Conservation (phyloP, 2,888 invertebrate genomes). For the Rhabditophanes sp. region DNA sequence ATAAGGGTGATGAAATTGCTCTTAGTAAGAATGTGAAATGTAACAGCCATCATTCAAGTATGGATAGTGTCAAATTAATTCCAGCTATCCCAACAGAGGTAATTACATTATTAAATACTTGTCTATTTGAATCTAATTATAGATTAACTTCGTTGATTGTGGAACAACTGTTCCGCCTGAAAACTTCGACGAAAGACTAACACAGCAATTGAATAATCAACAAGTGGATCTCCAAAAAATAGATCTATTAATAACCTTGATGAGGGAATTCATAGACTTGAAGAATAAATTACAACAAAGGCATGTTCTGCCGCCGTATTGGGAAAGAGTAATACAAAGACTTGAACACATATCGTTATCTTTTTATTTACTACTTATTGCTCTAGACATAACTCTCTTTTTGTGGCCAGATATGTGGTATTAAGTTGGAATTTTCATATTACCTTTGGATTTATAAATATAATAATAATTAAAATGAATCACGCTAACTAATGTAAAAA, state of each 20-base stretch:
- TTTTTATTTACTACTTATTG: conserved; percentile 30
- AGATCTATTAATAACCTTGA: conserved; percentile 18
- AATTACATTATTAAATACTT: conserved; percentile 3
- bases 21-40: conserved; percentile 27
- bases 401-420: conserved; percentile 39
- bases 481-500: too few species aligned
- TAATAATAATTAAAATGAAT: too few species aligned
- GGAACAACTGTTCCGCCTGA: too few species aligned
- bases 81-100: conserved; percentile 38
- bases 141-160: conserved; percentile 37
- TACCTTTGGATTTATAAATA: too few species aligned
- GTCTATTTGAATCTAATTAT: conserved; percentile 6
- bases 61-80: conserved; percentile 22
- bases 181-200: too few species aligned
- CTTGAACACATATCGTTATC: conserved; percentile 28
- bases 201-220: too few species aligned
- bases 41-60: conserved; percentile 24
- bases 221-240: conserved; percentile 17
- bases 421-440: conserved; percentile 6
- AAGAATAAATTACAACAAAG: conserved; percentile 13
- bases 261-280: conserved; percentile 19
- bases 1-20: conserved; percentile 19
- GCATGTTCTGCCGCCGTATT: conserved; percentile 21
- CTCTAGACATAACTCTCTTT: conserved; percentile 29
- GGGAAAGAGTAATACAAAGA: conserved; percentile 34